Conservation (phyloP, 2,888 invertebrate genomes). For the Lochmaea crataegi region DNA sequence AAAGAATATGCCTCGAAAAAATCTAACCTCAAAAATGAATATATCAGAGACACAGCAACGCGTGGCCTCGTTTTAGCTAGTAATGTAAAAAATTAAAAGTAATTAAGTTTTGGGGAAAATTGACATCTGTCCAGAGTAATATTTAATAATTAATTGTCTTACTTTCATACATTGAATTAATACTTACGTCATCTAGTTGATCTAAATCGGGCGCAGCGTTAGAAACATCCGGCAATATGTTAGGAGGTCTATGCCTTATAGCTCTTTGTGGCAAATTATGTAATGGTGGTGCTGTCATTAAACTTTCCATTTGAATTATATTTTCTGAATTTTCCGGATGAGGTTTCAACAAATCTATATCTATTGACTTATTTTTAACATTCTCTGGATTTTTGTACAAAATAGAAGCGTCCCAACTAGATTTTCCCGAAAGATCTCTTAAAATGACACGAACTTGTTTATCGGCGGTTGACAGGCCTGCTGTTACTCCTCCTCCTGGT, state of each 20-base stretch:
- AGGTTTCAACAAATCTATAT: neutral
- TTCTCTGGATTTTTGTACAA: conserved; percentile 82
- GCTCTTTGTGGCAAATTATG: conserved; percentile 72
- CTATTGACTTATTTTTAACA: conserved; percentile 22
- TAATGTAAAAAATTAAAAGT: too few species aligned
- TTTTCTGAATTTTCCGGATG: conserved; percentile 38
- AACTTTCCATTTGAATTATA: conserved; percentile 60
- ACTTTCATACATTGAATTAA: too few species aligned
- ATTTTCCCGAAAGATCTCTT: conserved; percentile 92
- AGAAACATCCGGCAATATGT: conserved; percentile 82
- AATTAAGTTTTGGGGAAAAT: too few species aligned
- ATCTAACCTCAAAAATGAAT: too few species aligned
- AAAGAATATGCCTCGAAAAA: too few species aligned
- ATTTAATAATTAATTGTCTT: too few species aligned
- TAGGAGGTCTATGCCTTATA: conserved; percentile 77
- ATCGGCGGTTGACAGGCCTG: conserved; percentile 82
- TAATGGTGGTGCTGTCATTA: conserved; percentile 50
- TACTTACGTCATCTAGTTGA: conserved; percentile 89
- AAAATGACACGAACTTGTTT: conserved; percentile 84
- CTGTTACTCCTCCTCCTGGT: conserved; percentile 81
- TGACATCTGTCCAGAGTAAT: too few species aligned
- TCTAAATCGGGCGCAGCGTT: conserved; percentile 89
- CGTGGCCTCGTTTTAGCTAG: too few species aligned
- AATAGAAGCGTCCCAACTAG: conserved; percentile 95
- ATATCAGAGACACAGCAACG: too few species aligned